Percentiles rank a stretch among this genome's conserved stretches.
Evolutionary conservation across 1,140 invertebrate genomes (phyloP).

Genomic region (Rhopalosiphum padi): DNA sequence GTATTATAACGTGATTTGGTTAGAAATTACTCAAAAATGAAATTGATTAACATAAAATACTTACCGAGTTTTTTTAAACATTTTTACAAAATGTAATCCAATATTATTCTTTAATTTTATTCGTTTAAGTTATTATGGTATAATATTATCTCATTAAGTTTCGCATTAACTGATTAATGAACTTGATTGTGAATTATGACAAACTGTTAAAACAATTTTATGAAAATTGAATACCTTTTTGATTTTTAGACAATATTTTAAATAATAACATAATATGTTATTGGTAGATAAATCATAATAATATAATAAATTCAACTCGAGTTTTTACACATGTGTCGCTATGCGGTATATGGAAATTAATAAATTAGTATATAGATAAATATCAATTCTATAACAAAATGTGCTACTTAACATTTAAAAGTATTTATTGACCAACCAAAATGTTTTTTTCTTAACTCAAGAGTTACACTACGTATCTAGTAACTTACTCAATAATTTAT

Average conservation of each 20-base stretch:
- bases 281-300: too few relatives aligned
- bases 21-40: background rate
- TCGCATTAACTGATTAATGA: background rate
- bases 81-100: background rate
- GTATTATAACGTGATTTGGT: background rate
- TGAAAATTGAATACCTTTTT: background rate
- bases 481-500: too few relatives aligned
- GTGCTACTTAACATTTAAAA: background rate
- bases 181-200: background rate
- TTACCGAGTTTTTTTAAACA: background rate
- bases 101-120: background rate
- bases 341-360: too few relatives aligned
- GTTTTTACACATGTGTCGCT: too few relatives aligned
- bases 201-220: background rate
- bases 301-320: too few relatives aligned
- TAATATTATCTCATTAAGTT: background rate
- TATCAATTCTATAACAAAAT: background rate
- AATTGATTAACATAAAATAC: slow-evolving; percentile 5
- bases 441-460: background rate
- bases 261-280: background rate
- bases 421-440: background rate
- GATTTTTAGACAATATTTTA: background rate
- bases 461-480: background rate
- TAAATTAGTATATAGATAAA: background rate
- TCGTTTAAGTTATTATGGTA: background rate